Percentiles rank a stretch among this genome's conserved stretches.
These are phyloP conservation scores for Pollimyrus isidori DNA, from an alignment of 2,113 vertebrate species.

Conservation along the genomic window DNA sequence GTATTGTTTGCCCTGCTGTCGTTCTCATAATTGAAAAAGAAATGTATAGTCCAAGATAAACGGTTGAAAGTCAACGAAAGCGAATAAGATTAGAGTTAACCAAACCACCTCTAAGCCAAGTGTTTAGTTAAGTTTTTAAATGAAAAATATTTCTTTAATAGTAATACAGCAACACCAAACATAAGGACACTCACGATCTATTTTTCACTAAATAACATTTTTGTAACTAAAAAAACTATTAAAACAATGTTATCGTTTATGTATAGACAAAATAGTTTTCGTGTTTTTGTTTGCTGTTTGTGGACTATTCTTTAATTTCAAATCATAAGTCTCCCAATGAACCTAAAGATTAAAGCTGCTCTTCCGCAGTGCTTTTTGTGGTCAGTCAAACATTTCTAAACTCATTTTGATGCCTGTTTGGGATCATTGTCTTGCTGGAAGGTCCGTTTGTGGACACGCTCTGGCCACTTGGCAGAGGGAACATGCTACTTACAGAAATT, in stretches of 20 bases:
- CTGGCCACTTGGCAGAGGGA: not conserved
- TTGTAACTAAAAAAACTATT: not conserved
- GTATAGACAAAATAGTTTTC: not conserved
- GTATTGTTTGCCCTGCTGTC: not conserved
- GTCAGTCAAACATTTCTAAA: not conserved
- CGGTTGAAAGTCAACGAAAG: not conserved
- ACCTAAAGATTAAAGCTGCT: not conserved
- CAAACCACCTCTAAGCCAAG: not conserved
- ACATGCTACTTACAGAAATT: not conserved
- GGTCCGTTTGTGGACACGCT: not conserved
- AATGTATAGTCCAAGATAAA: not conserved
- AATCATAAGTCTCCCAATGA: not conserved
- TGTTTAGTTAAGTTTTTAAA: not conserved
- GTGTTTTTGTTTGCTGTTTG: not conserved
- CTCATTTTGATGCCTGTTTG: not conserved
- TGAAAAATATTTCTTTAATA: not conserved
- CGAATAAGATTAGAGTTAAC: not conserved
- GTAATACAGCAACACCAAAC: not conserved
- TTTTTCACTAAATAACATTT: not conserved
- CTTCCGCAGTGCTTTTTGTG: not conserved
- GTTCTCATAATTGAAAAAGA: not conserved
- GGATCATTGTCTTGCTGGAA: conserved; percentile 6
- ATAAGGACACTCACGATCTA: not conserved
- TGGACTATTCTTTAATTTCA: not conserved
- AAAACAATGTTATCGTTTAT: not conserved